Conservation (phyloP, 2,888 invertebrate genomes). For the Corythucha ciliata region DNA sequence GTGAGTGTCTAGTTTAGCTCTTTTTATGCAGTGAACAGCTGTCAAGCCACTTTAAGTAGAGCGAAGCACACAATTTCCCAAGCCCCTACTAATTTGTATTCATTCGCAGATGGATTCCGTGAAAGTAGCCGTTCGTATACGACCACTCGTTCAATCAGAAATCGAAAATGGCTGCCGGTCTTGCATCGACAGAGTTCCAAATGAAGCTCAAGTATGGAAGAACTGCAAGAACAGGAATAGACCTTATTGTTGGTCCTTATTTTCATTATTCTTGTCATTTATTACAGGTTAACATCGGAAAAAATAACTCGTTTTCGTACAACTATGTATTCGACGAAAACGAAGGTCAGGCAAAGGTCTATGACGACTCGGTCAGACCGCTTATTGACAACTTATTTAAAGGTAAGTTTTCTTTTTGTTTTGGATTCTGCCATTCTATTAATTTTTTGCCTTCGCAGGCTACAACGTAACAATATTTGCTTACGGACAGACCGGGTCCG, state of each 20-base stretch:
- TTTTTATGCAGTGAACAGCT: no score
- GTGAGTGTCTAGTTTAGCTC: no score
- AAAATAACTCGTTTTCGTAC: conserved; percentile 65
- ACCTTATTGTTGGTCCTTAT: no score
- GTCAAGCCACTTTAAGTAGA: no score
- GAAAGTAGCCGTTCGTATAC: conserved; percentile 70
- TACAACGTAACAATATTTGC: conserved; percentile 91
- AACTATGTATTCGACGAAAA: conserved; percentile 69
- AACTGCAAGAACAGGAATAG: no score
- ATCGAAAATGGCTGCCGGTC: conserved; percentile 61
- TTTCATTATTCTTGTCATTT: no score
- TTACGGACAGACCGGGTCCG: conserved; percentile 91
- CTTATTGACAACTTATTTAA: conserved; percentile 68
- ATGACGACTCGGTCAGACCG: conserved; percentile 58
- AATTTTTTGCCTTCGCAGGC: no score
- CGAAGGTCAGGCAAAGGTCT: conserved; percentile 62
- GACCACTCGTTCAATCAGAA: conserved; percentile 69
- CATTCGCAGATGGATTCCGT: conserved; percentile 46
- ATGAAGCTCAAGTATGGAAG: conserved; percentile 61
- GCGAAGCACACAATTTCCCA: no score
- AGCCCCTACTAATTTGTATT: no score
- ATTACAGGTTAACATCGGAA: conserved; percentile 44
- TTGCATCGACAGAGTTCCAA: conserved; percentile 57
- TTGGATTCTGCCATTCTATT: no score
- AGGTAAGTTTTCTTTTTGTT: no score